Evolutionary conservation across 1,140 invertebrate species (phyloP), one percentile per base, ranked within the genome.

Genomic region (Drosophila seguyi): DNA sequence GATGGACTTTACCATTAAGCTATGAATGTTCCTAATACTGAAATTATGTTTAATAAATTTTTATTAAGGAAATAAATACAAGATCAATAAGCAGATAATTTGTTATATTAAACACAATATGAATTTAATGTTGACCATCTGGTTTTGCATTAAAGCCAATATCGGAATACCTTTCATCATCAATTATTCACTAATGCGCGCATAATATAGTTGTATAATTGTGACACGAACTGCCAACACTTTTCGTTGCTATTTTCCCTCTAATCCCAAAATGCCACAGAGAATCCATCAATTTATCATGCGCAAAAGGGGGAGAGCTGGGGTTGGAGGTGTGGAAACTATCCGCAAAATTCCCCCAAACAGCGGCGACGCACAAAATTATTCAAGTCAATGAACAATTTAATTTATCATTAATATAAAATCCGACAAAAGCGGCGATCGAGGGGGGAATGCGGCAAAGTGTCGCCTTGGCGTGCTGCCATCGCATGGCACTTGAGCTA

Each of bases 401-500:
- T 90, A 90, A 90, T 90, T 90, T 90, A 90, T 90, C 85, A 90
- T 90, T 90, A 90, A 90, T 90, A 90, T 90, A 90, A 90, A 90
- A 90, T 84, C 85, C 74, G 85, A 88, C 84, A 88, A 25, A 71
- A 36, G 42, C 29, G 31, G 8, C n/a, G 22, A 34, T 20, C 61
- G 18, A 48, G 13, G 34, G 22, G 36, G 27, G 27, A 36, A 11
- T 36, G 50, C 50, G 27, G 63, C 44, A 20, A 73, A 81, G 81
- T 87, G 84, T 88, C 84, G 80, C 63, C 75, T 76, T 87, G 84
- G 84, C 84, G 84, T 87, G 84, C 84, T 87, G 85, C 84, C 84
- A 87, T 88, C 48, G 50, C 44, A 79, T 74, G 80, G 76, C 76
- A 83, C 84, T 87, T 88, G 76, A 87, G 84, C 76, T 88, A 88